These are phyloP conservation scores for Phymatocera aterrima DNA, from an alignment of 2,888 invertebrate genomes.

Conservation along the genomic window DNA sequence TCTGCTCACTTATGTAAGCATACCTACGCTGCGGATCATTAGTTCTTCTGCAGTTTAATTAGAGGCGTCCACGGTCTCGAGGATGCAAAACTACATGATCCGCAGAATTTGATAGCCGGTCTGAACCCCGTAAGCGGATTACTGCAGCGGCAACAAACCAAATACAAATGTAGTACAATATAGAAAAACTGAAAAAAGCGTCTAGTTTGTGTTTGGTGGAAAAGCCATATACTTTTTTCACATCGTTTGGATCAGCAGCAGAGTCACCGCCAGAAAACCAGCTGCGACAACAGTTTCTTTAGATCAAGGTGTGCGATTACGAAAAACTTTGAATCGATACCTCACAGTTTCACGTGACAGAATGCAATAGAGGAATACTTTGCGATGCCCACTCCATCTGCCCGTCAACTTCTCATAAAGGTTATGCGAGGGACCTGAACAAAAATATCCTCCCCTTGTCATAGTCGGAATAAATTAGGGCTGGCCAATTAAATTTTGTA, in stretches of 20 bases:
- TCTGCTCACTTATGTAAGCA: not conserved
- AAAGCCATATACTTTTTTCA: not conserved
- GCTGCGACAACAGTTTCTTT: not conserved
- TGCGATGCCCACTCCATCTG: not conserved
- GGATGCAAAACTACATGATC: not conserved
- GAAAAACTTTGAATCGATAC: not conserved
- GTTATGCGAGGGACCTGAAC: not conserved
- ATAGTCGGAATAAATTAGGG: not conserved
- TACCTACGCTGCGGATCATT: not conserved
- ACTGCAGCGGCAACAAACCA: not conserved
- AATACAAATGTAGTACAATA: not conserved
- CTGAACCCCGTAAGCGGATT: not conserved
- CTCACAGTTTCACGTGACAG: not conserved
- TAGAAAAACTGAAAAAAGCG: not conserved
- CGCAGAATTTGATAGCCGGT: not conserved
- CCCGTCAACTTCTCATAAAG: not conserved
- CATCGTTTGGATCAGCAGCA: not conserved
- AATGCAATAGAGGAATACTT: not conserved
- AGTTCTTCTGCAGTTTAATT: slow-evolving; percentile 11
- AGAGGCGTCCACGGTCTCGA: not conserved
- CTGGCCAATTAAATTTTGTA: not conserved
- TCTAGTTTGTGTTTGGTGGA: not conserved
- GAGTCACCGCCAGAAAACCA: not conserved
- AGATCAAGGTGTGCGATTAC: not conserved
- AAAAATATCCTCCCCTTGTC: not conserved